Conservation (phyloP, 1,140 invertebrate genomes). For the Tribolium madens region DNA sequence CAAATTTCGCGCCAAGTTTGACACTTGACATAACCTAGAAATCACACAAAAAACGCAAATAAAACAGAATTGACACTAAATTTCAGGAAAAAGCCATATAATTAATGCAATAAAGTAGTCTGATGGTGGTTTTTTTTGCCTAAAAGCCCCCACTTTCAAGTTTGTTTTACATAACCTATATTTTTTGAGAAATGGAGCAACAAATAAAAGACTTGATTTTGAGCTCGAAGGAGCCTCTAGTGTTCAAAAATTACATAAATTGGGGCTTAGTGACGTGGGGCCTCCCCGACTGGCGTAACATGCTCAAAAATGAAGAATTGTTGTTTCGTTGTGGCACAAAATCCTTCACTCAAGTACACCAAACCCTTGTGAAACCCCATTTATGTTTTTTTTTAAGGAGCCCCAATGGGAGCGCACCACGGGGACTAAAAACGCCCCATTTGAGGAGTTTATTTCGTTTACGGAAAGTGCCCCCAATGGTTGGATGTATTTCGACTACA, state of each 20-base stretch:
- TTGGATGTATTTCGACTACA: constrained; percentile 90
- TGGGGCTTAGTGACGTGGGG: constrained; percentile 68
- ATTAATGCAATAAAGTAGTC: too few species aligned
- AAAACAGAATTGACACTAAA: too few species aligned
- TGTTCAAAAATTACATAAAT: constrained; percentile 56
- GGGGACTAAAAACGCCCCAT: constrained; percentile 68
- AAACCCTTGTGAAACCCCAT: constrained; percentile 44
- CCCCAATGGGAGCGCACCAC: constrained; percentile 84
- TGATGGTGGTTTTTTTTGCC: too few species aligned
- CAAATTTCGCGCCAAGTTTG: background rate
- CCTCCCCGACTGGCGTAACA: constrained; percentile 64
- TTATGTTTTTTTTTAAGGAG: constrained; percentile 64
- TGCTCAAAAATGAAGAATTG: constrained; percentile 64
- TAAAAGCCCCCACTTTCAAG: too few species aligned
- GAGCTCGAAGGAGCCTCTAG: constrained; percentile 55
- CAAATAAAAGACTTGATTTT: constrained; percentile 35
- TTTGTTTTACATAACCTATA: too few species aligned
- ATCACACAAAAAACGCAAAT: too few species aligned
- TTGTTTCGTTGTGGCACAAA: constrained; percentile 68
- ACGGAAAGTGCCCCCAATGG: constrained; percentile 60
- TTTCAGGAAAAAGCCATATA: too few species aligned
- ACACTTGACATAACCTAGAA: too few species aligned
- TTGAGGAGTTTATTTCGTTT: constrained; percentile 74
- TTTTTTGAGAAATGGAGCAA: background rate
- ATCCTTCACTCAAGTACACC: constrained; percentile 63